phyloP scores from a whole-genome alignment of 2,888 invertebrate genomes.

The Celastrina argiolus region DNA sequence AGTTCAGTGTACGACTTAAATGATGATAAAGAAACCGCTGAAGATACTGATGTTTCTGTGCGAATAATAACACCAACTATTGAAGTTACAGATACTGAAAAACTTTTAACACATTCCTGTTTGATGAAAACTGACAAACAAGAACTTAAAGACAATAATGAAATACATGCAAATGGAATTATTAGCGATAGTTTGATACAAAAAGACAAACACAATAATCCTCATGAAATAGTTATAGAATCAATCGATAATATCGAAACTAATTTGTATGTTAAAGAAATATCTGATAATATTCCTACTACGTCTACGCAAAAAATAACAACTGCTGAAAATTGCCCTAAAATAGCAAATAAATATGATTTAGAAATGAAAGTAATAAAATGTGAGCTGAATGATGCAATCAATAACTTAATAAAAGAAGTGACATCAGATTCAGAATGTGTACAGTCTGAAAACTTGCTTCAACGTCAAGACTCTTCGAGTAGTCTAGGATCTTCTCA shows the following conservation, averaged over 20 bases:
- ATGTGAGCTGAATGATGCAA: constrained; percentile 68
- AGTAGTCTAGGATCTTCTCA: constrained; percentile 82
- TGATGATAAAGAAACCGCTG: constrained; percentile 64
- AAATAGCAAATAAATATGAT: constrained; percentile 44
- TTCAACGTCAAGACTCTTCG: constrained; percentile 77
- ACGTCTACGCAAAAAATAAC: not conserved
- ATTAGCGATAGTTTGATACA: not conserved
- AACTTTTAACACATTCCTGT: constrained; percentile 57
- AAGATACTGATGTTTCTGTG: constrained; percentile 67
- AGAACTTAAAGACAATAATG: constrained; percentile 13
- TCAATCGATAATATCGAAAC: constrained; percentile 64
- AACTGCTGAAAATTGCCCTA: constrained; percentile 25
- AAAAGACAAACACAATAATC: constrained; percentile 18
- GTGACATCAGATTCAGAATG: constrained; percentile 59
- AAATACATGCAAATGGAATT: constrained; percentile 10
- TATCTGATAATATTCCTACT: constrained; percentile 36
- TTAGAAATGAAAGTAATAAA: constrained; percentile 66
- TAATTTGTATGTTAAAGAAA: constrained; percentile 61
- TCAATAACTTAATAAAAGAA: constrained; percentile 69
- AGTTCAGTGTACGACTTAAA: constrained; percentile 77
- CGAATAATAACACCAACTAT: constrained; percentile 73
- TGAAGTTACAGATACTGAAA: constrained; percentile 69
- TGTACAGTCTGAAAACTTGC: constrained; percentile 44
- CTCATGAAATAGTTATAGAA: constrained; percentile 61
- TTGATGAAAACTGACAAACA: constrained; percentile 32